phyloP scores from a whole-genome alignment of 2,888 invertebrate genomes.

The Caenorhabditis japonica region DNA sequence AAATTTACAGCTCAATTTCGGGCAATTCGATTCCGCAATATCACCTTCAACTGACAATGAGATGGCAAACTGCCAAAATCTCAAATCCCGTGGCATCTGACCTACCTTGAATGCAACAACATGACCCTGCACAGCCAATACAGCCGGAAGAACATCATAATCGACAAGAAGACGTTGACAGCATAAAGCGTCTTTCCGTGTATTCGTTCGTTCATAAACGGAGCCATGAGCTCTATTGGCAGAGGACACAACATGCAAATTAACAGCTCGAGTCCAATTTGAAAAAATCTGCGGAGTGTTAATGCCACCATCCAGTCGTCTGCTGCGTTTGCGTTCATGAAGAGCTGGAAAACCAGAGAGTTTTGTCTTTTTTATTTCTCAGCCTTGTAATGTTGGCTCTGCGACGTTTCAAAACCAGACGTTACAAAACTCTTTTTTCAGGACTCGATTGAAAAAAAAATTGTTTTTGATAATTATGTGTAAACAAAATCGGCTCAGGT shows the following conservation, averaged over 20 bases:
- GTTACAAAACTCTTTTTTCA: no score
- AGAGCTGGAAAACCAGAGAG: constrained; percentile 81
- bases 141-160: constrained; percentile 99
- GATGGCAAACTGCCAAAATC: no score
- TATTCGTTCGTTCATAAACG: constrained; percentile 19
- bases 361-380: background rate
- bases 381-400: background rate
- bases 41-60: no score
- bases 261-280: constrained; percentile 84
- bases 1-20: no score
- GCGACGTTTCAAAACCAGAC: no score
- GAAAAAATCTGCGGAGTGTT: constrained; percentile 82
- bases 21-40: no score
- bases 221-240: constrained; percentile 87
- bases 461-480: no score
- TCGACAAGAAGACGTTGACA: constrained; percentile 94
- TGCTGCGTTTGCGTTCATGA: constrained; percentile 99
- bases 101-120: constrained; percentile 98
- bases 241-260: constrained; percentile 98
- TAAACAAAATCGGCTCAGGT: no score
- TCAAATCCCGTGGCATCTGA: no score
- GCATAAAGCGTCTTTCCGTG: constrained; percentile 79
- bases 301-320: constrained; percentile 99
- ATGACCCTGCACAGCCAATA: constrained; percentile 99
- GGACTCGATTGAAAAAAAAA: no score